Evolutionary conservation across 2,113 vertebrate genomes (phyloP), one percentile per base, ranked within the genome.

Genomic region (Strix aluco): DNA sequence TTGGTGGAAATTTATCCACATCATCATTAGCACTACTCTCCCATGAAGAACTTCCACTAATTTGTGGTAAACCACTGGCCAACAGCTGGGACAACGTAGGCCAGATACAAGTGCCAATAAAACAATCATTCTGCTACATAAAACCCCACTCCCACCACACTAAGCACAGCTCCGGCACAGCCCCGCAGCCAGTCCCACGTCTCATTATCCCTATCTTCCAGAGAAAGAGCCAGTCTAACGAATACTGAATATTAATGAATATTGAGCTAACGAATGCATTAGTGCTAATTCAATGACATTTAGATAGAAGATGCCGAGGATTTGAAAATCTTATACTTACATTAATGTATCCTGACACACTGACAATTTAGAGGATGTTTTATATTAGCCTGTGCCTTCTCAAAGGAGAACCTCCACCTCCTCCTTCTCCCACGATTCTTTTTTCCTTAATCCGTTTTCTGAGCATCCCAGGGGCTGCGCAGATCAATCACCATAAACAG

Each of bases 281-380:
- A 94, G 51, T 0, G 2, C 63, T 86, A 92, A 96, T 86, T 91
- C 77, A 54, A 8, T n/a, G 55, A 58, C 67, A 81, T 71, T 92
- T 57, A 70, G 59, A 86, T 6, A 86, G 81, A 70, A 71, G 86
- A 74, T 63, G 38, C 55, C 2, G 6, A 95, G 78, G 62, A 85
- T 87, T 47, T 87, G 58, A 87, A 92, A 96, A 36, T 5, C 2
- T 91, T 67, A 46, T 81, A 92, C 94, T 96, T 87, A 94, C 73
- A 72, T 77, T 87, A 94, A 74, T 9, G 38, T 44, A 81, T 90
- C 83, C 89, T 90, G 94, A 92, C 91, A 89, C 52, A 40, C 52
- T 78, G 77, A 74, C 80, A 89, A 20, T 85, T 89, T 67, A 82
- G 65, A 93, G 92, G 93, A 96, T 80, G 62, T 49, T 95, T 96